Conservation (phyloP, 2,888 invertebrate species). For the Lithosia quadra region DNA sequence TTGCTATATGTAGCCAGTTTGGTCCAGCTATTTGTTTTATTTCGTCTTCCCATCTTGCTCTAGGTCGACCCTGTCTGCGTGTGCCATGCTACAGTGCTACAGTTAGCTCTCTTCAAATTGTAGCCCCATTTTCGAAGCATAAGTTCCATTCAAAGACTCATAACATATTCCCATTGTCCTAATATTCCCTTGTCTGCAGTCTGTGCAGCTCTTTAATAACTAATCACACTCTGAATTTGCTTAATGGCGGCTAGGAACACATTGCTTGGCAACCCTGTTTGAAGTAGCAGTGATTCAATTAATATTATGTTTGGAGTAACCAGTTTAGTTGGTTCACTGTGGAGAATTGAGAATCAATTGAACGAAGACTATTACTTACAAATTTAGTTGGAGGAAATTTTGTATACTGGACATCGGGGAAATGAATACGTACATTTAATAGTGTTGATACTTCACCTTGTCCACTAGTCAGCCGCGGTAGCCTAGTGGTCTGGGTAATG, state of each 20-base stretch:
- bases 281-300: background rate
- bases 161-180: constrained; percentile 41
- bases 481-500: too few relatives aligned
- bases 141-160: constrained; percentile 18
- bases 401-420: background rate
- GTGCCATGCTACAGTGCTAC: too few relatives aligned
- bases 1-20: too few relatives aligned
- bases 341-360: background rate
- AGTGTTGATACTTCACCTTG: background rate
- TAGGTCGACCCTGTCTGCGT: too few relatives aligned
- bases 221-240: constrained; percentile 15
- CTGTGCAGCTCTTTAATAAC: constrained; percentile 34
- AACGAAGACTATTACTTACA: background rate
- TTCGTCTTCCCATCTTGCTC: too few relatives aligned
- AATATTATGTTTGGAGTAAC: background rate
- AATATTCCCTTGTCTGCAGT: constrained; percentile 28
- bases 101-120: background rate
- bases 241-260: background rate
- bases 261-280: background rate
- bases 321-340: background rate
- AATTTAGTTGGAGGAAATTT: too few relatives aligned
- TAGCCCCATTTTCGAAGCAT: background rate
- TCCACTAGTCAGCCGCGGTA: too few relatives aligned
- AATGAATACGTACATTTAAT: too few relatives aligned
- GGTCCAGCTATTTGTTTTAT: too few relatives aligned